These are phyloP conservation scores for Loriculus beryllinus DNA, from an alignment of 2,797 vertebrate species.

Conservation along the genomic window DNA sequence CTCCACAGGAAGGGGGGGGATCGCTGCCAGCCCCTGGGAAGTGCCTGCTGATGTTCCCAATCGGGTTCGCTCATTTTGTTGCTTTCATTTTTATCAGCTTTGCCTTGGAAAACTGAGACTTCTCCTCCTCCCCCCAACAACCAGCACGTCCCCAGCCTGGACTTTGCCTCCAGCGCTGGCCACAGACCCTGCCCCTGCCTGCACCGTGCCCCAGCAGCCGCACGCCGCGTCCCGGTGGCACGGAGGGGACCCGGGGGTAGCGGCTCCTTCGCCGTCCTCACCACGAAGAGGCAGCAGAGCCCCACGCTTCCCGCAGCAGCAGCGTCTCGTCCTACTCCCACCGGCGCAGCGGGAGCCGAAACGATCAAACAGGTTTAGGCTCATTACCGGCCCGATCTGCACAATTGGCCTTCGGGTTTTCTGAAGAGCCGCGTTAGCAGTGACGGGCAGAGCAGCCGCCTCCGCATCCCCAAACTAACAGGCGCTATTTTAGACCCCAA, in stretches of 20 bases:
- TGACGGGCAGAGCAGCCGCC: background rate
- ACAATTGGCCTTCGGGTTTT: background rate
- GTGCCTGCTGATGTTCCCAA: accelerated
- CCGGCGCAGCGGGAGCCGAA: background rate
- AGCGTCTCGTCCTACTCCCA: background rate
- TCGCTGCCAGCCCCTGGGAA: accelerated
- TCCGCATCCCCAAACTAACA: accelerated
- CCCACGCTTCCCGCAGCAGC: background rate
- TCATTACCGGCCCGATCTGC: background rate
- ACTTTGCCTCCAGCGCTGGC: background rate
- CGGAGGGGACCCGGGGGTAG: accelerated
- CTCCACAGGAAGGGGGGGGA: background rate
- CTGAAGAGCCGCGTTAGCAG: background rate
- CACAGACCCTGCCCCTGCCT: background rate
- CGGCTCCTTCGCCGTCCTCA: background rate
- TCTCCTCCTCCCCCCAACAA: accelerated
- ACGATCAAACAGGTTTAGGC: background rate
- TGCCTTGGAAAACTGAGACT: background rate
- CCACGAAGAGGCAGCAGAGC: conserved; percentile 66
- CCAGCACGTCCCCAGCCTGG: too few species aligned
- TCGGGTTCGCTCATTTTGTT: accelerated
- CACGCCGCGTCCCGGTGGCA: accelerated
- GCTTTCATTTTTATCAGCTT: background rate
- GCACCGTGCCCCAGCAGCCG: background rate
- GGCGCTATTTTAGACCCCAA: accelerated